Evolutionary conservation across 2,113 vertebrate species (phyloP), one percentile per base, ranked within the genome.

Genomic region (Hyperopisus bebe): DNA sequence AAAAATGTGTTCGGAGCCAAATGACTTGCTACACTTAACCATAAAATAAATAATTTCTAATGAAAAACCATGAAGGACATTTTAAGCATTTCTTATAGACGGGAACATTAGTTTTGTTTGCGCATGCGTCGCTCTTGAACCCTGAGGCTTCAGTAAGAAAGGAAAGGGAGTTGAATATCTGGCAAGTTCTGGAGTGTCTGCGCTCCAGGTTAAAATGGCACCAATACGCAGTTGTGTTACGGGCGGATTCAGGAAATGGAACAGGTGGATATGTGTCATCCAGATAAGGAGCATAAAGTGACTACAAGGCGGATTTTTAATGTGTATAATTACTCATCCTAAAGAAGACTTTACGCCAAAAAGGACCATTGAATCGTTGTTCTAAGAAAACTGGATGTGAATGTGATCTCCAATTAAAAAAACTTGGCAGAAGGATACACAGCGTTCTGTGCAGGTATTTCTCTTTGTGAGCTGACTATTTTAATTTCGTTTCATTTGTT

Each of bases 191-290:
- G 44, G 87, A 58, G 55, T 24, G 24, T 92, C 91, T 90, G 50
- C 85, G 53, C 87, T 89, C 47, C 88, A 90, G 89, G 93, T 77
- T 91, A 93, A 94, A 53, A 92, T 94, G 95, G 92, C 92, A 92
- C 83, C 91, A 94, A 87, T 89, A 92, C 89, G 91, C 92, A 91
- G 83, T 55, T 48, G 21, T 47, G 42, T 35, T 91, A 88, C 46
- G 91, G 93, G 90, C 92, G 92, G 91, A 92, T 92, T 92, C 94
- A 94, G 95, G 95, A 95, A 95, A 94, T 93, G 91, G 93, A 94
- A 92, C 95, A 95, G 95, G 94, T 95, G 94, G 93, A 94, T 7
- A 58, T 88, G 31, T 77, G 89, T 80, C 62, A 44, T 58, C 21
- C 44, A 50, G 50, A 70, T 88, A 88, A 90, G 2, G 90, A 0